A percentile compares a stretch with the other conserved stretches of the same genome.
Evolutionary conservation across 2,113 vertebrate genomes (phyloP).

Genomic region (Podarcis cretensis): DNA sequence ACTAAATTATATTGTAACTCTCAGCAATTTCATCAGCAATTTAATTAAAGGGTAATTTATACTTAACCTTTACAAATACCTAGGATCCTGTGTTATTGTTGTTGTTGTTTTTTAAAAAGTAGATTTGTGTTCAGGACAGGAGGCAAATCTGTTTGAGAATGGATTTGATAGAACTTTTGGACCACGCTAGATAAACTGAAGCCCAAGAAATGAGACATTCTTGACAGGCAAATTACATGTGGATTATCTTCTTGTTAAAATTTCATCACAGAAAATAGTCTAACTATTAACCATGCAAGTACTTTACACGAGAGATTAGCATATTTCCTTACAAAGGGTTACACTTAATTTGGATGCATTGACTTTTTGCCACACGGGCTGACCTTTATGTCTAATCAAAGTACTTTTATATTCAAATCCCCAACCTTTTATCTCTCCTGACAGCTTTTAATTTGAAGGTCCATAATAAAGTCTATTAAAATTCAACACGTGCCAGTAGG

Average conservation of each 20-base stretch:
- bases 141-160: slow-evolving; percentile 52
- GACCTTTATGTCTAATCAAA: slow-evolving; percentile 78
- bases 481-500: slow-evolving; percentile 62
- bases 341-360: slow-evolving; percentile 74
- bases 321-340: slow-evolving; percentile 75
- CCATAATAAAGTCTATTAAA: slow-evolving; percentile 74
- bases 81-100: slow-evolving; percentile 22
- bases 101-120: slow-evolving; percentile 29
- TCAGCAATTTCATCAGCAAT: slow-evolving; percentile 67
- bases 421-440: slow-evolving; percentile 71
- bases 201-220: slow-evolving; percentile 55
- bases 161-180: slow-evolving; percentile 29
- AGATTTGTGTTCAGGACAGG: slow-evolving; percentile 11
- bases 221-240: slow-evolving; percentile 72
- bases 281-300: slow-evolving; percentile 71
- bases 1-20: slow-evolving; percentile 73
- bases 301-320: slow-evolving; percentile 72
- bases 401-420: slow-evolving; percentile 67
- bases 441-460: slow-evolving; percentile 77
- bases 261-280: slow-evolving; percentile 73
- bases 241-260: slow-evolving; percentile 74
- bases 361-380: slow-evolving; percentile 67
- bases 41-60: slow-evolving; percentile 68
- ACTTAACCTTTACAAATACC: slow-evolving; percentile 52
- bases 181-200: slow-evolving; percentile 56